Base-by-base conservation (phyloP, 2,797 vertebrate genomes). In the Alcedo quadribrachys region DNA sequence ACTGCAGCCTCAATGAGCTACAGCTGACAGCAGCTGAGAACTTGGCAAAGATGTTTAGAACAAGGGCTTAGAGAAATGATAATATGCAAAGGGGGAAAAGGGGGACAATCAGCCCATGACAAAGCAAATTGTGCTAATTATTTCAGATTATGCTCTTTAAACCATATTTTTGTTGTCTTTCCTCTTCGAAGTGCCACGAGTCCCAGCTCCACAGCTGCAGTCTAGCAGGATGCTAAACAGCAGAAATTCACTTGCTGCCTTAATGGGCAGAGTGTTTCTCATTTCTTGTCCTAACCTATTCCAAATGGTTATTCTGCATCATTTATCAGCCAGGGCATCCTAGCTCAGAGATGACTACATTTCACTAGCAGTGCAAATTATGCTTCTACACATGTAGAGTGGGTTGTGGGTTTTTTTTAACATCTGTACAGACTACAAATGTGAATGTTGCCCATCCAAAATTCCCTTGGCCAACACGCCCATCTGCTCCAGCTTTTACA, bases 131-230 rank as follows among this genome's bases (percentile, higher is more conserved):
- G 87, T 68, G 87, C 68, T 92, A 93, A 96, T 96, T 92, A 92
- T 94, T 96, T 93, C 87, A 95, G 87, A 94, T 94, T 91, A 94
- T 48, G 61, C 90, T 92, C 91, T 88, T 91, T 88, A 91, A 93
- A 91, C 63, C 78, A 30, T 86, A 84, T 92, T 95, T 95, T 80
- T 15, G 0, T 75, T 63, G 48, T 88, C 87, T 88, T 65, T 55
- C 88, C 86, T 93, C 85, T 88, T 86, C 61, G 27, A 91, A 85
- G 50, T 46, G 58, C 62, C 81, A 93, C 91, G 91, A 93, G 85
- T 93, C 88, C 87, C 85, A 68, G 75, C 79, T 85, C 81, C 51
- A 33, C 74, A 87, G 90, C 79, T 87, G 66, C 85, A 92, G 66
- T 93, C 76, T 68, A 93, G 74, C 79, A 60, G 85, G 85, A 87